Conservation (phyloP, 2,797 vertebrate genomes). For the Acanthis flammea region DNA sequence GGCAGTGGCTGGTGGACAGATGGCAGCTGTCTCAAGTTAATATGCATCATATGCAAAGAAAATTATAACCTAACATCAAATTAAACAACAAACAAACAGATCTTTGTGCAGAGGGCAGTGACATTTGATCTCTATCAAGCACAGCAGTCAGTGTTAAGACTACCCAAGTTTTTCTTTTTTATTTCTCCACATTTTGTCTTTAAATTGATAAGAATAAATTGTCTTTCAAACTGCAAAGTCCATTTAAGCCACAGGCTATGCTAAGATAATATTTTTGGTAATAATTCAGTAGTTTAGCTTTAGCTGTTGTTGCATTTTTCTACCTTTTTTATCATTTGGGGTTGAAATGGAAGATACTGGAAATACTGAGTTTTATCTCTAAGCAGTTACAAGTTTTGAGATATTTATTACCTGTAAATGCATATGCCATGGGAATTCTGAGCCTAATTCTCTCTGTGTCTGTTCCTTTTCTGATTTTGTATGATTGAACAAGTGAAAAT, state of each 20-base stretch:
- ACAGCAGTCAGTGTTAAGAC: not conserved
- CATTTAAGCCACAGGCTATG: fast-evolving
- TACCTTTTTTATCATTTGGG: not conserved
- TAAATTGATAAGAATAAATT: not conserved
- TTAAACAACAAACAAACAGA: not conserved
- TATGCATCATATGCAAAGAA: not conserved
- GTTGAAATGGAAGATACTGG: not conserved
- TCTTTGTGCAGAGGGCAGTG: not conserved
- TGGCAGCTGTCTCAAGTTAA: not conserved
- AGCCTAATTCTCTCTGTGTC: not conserved
- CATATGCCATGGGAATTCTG: not conserved
- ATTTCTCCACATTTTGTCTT: not conserved
- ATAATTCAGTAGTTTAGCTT: not conserved
- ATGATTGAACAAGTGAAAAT: not conserved
- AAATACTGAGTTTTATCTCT: not conserved
- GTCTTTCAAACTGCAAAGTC: not conserved
- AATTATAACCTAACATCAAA: not conserved
- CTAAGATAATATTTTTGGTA: not conserved
- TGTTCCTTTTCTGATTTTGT: not conserved
- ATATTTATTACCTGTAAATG: not conserved
- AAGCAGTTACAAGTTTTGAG: not conserved
- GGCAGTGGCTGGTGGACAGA: not conserved
- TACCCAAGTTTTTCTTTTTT: not conserved
- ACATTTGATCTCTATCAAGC: not conserved
- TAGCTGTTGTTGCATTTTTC: not conserved